Conservation (phyloP, 2,888 invertebrate genomes). For the Drosophila kambysellisi region DNA sequence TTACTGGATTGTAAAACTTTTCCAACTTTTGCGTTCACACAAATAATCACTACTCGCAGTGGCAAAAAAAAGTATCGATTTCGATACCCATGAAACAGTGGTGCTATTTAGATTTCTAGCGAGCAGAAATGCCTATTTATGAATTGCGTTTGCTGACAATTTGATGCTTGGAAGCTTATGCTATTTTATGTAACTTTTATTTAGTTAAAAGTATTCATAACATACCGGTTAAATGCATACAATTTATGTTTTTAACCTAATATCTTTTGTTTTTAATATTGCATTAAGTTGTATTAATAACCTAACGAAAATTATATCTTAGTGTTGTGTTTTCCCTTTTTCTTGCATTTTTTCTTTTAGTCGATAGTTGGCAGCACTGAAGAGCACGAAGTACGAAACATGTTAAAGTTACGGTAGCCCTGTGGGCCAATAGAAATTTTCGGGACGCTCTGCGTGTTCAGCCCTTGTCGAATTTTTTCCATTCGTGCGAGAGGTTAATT, state of each 20-base stretch:
- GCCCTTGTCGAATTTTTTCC: slow-evolving; percentile 62
- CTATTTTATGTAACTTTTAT: neutral
- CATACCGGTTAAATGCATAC: neutral
- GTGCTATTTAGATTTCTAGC: neutral
- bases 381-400: neutral
- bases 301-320: neutral
- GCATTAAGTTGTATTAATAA: neutral
- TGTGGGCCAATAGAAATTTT: slow-evolving; percentile 32
- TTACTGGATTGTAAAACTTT: slow-evolving; percentile 36
- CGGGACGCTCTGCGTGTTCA: slow-evolving; percentile 42
- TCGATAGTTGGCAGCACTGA: neutral
- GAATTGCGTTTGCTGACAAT: neutral
- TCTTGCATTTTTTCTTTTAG: neutral
- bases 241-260: neutral
- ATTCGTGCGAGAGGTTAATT: slow-evolving; percentile 54
- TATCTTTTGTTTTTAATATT: neutral
- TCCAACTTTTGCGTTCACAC: slow-evolving; percentile 44
- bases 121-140: too few species aligned
- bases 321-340: neutral
- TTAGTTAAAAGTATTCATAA: neutral
- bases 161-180: neutral
- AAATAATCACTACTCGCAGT: slow-evolving; percentile 29
- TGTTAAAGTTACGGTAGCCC: slow-evolving; percentile 17
- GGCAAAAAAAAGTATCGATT: slow-evolving; percentile 27
- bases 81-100: neutral